Evolutionary conservation across 1,140 invertebrate genomes (phyloP), one percentile per base, ranked within the genome.

Genomic region (Polyergus mexicanus): DNA sequence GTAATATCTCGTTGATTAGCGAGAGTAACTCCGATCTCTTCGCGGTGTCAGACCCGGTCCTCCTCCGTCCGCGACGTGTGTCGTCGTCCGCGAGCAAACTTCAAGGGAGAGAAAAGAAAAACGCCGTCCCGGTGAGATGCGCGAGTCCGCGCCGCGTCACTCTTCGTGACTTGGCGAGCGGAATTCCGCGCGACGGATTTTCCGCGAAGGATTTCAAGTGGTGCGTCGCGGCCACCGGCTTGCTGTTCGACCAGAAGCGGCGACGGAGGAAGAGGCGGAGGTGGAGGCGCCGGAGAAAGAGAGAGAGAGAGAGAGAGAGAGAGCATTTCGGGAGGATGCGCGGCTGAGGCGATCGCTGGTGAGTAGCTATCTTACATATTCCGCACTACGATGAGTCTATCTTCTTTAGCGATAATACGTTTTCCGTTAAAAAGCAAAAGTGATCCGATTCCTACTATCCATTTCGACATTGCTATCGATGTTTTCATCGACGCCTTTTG

Each of bases 1-100:
- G 78, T 72, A 83, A 77, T 54, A 88, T 41, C 58, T 88, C 81
- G 81, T 62, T 68, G 7, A 74, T 74, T 25, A 77, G 47, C 51
- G 38, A 44, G 63, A 58, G 77, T 25, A 51, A 51, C 38, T 11
- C 19, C 10, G 77, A 56, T 56, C 47, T 66, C 35, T 10, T 35
- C 63, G 32, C 35, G 41, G 16, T 51, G 8, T 44, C 41, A 13
- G 32, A 3, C 51, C 54, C 65, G 11, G 35, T 60, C 51, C 22
- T 22, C 32, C 62, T 80, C 3, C 13, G 25, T 22, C 58, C 38
- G 56, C n/a, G n/a, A 25, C 65, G 62, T 83, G 58, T 32, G 54
- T 44, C 69, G 56, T 66, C 69, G 56, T 66, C 25, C 19, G 28
- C 10, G 71, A 19, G 38, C 32, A 54, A 22, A 22, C 44, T 19